Percentiles rank a stretch among this genome's conserved stretches.
phyloP scores from a whole-genome alignment of 2,888 invertebrate genomes.

The Nineta flava region DNA sequence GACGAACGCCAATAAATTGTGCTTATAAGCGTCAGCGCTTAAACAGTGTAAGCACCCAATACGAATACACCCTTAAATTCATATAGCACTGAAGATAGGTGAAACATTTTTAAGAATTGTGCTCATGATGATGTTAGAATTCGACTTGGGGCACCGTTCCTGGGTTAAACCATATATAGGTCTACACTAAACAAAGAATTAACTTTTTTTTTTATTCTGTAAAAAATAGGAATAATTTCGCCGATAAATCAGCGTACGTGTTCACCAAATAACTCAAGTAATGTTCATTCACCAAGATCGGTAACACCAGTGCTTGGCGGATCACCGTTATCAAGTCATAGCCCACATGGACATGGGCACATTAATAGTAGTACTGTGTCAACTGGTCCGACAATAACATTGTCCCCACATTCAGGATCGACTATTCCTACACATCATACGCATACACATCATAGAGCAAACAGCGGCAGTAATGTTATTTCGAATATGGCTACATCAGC shows the following conservation, averaged over 20 bases:
- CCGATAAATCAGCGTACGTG: slow-evolving; percentile 22
- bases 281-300: slow-evolving; percentile 4
- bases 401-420: slow-evolving; percentile 15
- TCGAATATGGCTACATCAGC: slow-evolving; percentile 19
- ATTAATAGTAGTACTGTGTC: slow-evolving; percentile 7
- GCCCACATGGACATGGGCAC: slow-evolving; percentile 13
- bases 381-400: background rate
- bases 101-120: too few species aligned
- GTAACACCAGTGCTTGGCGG: background rate
- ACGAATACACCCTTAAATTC: too few species aligned
- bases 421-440: slow-evolving; percentile 23
- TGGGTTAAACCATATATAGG: too few species aligned
- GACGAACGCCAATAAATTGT: too few species aligned
- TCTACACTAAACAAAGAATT: too few species aligned
- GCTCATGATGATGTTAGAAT: too few species aligned
- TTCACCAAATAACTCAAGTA: slow-evolving; percentile 1
- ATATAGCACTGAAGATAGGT: too few species aligned
- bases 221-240: slow-evolving; percentile 23
- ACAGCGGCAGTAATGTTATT: slow-evolving; percentile 33
- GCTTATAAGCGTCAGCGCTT: too few species aligned
- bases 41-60: too few species aligned
- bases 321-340: slow-evolving; percentile 4
- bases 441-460: slow-evolving; percentile 40
- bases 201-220: too few species aligned
- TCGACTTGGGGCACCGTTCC: too few species aligned